Evolutionary conservation across 2,113 vertebrate genomes (phyloP).

Genomic region (Lophura nycthemera): DNA sequence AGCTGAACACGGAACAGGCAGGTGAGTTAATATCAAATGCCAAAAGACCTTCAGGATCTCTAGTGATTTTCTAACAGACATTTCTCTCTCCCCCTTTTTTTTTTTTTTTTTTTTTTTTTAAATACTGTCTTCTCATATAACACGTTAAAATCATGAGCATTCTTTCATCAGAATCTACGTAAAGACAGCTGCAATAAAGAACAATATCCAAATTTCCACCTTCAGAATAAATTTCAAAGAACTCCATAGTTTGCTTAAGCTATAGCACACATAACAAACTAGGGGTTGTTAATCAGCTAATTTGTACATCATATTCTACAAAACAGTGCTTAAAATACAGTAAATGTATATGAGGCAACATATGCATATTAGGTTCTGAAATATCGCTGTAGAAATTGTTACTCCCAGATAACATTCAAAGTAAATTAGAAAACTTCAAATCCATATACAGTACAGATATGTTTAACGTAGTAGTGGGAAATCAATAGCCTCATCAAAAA

Average conservation of each 20-base stretch:
- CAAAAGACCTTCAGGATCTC: not conserved
- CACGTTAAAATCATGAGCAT: not conserved
- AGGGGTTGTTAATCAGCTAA: not conserved
- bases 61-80: not conserved
- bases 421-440: not conserved
- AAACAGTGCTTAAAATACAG: not conserved
- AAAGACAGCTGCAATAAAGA: not conserved
- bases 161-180: not conserved
- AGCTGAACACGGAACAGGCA: not conserved
- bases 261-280: not conserved
- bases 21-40: not conserved
- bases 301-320: not conserved
- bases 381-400: not conserved
- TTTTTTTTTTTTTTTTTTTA: not conserved
- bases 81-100: not conserved
- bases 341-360: not conserved
- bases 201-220: not conserved
- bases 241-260: not conserved
- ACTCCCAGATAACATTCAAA: not conserved
- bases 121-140: not conserved
- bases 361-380: not conserved
- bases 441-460: not conserved
- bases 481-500: not conserved
- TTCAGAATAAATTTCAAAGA: not conserved
- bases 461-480: not conserved